phyloP scores from a whole-genome alignment of 2,888 invertebrate species.

The Zygothrica quintamaculata region DNA sequence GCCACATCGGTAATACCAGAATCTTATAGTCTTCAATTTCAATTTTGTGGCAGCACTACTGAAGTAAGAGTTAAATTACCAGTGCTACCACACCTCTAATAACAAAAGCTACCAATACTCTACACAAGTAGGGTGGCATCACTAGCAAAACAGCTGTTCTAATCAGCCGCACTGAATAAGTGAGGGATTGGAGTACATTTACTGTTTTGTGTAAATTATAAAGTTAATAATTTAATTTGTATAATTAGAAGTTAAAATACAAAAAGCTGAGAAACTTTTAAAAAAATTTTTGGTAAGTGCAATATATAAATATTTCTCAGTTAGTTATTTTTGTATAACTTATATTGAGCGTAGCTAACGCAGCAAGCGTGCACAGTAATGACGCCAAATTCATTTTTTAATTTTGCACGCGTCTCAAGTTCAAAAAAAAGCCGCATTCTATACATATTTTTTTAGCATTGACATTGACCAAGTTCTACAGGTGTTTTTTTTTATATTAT shows the following conservation, averaged over 20 bases:
- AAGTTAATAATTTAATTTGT: not conserved
- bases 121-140: slow-evolving; percentile 14
- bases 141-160: slow-evolving; percentile 21
- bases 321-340: too few relatives aligned
- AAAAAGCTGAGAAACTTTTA: too few relatives aligned
- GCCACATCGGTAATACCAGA: not conserved
- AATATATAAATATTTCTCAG: too few relatives aligned
- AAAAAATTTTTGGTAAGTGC: too few relatives aligned
- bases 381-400: not conserved
- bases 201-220: not conserved
- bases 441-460: slow-evolving; percentile 14
- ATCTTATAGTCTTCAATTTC: not conserved
- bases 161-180: too few relatives aligned
- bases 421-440: not conserved
- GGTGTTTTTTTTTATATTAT: slow-evolving; percentile 1
- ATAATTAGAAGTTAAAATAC: not conserved
- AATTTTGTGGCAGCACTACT: too few relatives aligned
- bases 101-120: not conserved
- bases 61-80: too few relatives aligned
- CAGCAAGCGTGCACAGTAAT: too few relatives aligned
- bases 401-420: not conserved
- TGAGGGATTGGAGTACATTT: not conserved
- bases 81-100: not conserved
- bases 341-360: too few relatives aligned
- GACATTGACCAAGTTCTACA: slow-evolving; percentile 8